Conservation (phyloP, 2,888 invertebrate genomes). For the Opisthograptis luteolata region DNA sequence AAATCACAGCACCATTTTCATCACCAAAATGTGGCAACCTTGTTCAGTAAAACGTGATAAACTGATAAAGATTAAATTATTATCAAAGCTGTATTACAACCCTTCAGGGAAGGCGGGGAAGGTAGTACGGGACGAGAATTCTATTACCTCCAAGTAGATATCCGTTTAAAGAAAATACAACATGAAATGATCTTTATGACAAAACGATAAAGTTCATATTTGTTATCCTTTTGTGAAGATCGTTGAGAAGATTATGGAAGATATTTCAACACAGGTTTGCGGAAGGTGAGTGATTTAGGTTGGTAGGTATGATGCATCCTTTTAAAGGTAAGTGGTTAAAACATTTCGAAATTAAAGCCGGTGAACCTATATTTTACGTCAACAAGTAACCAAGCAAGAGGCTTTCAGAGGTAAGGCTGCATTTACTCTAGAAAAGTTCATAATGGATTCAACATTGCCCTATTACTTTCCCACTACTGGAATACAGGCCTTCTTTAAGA, state of each 20-base stretch:
- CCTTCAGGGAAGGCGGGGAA: slow-evolving; percentile 20
- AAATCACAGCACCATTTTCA: no score
- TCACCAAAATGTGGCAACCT: slow-evolving; percentile 9
- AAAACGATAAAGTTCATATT: slow-evolving; percentile 6
- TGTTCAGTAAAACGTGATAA: slow-evolving; percentile 28
- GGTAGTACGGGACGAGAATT: slow-evolving; percentile 24
- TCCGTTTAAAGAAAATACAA: slow-evolving; percentile 9
- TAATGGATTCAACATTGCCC: no score
- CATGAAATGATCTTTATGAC: slow-evolving; percentile 6
- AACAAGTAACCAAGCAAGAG: no score
- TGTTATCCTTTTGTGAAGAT: slow-evolving; percentile 1
- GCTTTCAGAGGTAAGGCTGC: no score
- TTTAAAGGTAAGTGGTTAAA: slow-evolving; percentile 9
- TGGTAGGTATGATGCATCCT: slow-evolving; percentile 5
- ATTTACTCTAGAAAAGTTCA: no score
- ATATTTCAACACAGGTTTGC: slow-evolving; percentile 27
- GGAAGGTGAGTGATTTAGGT: slow-evolving; percentile 27
- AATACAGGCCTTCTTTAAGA: no score
- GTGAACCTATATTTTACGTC: no score
- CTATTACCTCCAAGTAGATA: slow-evolving; percentile 21
- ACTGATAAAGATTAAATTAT: slow-evolving; percentile 29
- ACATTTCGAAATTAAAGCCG: slow-evolving; percentile 11
- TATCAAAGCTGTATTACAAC: slow-evolving; percentile 28
- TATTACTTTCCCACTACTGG: no score
- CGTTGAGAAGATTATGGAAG: slow-evolving; percentile 25